Evolutionary conservation across 2,888 invertebrate species (phyloP), one percentile per base, ranked within the genome.

Genomic region (Calameuta pallipes): DNA sequence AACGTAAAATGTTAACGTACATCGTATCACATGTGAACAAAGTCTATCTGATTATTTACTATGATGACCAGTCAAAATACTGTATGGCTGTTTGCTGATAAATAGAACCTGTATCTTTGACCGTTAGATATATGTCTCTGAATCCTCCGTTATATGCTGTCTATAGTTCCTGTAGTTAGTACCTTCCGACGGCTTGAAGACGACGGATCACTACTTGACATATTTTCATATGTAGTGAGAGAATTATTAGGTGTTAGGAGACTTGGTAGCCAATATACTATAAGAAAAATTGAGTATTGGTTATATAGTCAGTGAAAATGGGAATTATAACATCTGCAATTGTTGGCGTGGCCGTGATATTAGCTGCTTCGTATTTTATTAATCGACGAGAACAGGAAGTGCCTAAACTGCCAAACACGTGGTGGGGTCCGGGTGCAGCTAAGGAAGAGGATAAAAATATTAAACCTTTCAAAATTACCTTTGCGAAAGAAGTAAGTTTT

Each of bases 391-490:
- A 31, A 33, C 71, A 0, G 4, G 12, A 31, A 71, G 1, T 71
- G 15, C 71, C 71, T 13, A 71, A 71, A 23, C 4, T 71, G 31
- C 33, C 71, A 33, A 31, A 71, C 13, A 71, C 31, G 1, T 87
- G 87, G 86, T 89, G 87, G 88, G 88, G 86, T 9, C 80, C 82
- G 15, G 87, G 86, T 13, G n/a, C 78, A 12, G 82, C 83, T 34
- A 82, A 79, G 70, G 80, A 83, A 37, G 86, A 86, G 78, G 86
- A 87, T 79, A 81, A 79, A 13, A 75, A 82, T 37, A 86, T 91
- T 35, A 84, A 82, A 74, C 85, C 87, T 9, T 91, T 90, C 82
- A 86, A 87, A 80, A 87, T 91, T 73, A 86, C 87, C 68, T 82
- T 89, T 56, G 82, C 87, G 6, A 86, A 90, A 70, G 84, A 88